These are phyloP conservation scores for Eupithecia insigniata DNA, from an alignment of 2,888 invertebrate genomes.

Conservation along the genomic window DNA sequence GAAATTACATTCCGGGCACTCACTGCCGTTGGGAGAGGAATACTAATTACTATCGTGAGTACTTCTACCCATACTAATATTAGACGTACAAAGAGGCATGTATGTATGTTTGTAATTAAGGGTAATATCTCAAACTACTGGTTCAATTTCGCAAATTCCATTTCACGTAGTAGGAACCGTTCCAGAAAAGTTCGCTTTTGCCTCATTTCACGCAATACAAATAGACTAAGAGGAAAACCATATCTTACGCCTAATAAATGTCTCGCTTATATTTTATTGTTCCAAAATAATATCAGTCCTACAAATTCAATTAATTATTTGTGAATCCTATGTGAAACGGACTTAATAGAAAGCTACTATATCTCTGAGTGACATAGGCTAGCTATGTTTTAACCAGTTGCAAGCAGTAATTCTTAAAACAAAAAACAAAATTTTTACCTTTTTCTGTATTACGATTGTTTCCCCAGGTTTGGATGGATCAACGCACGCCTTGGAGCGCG, in stretches of 20 bases:
- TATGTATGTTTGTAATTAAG: neutral
- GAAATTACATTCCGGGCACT: conserved; percentile 87
- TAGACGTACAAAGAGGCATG: neutral
- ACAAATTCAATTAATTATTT: too few relatives aligned
- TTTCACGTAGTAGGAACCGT: too few relatives aligned
- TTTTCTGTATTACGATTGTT: neutral
- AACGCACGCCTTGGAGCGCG: conserved; percentile 96
- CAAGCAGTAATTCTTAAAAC: neutral
- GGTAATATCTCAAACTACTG: too few relatives aligned
- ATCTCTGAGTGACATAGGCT: neutral
- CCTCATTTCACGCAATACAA: too few relatives aligned
- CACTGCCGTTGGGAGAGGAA: conserved; percentile 93
- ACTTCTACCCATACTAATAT: conserved; percentile 8
- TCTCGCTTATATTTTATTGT: too few relatives aligned
- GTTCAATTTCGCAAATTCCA: too few relatives aligned
- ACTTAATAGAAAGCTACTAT: too few relatives aligned
- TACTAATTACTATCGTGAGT: conserved; percentile 95
- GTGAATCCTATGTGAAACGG: too few relatives aligned
- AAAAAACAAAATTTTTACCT: neutral
- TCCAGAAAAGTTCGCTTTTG: too few relatives aligned
- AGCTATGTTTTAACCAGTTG: neutral
- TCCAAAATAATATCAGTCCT: too few relatives aligned
- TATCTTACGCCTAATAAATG: too few relatives aligned
- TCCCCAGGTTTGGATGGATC: conserved; percentile 94
- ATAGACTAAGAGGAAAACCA: too few relatives aligned